Conservation (phyloP, 2,797 vertebrate species). For the Sternarchorhynchus goeldii region DNA sequence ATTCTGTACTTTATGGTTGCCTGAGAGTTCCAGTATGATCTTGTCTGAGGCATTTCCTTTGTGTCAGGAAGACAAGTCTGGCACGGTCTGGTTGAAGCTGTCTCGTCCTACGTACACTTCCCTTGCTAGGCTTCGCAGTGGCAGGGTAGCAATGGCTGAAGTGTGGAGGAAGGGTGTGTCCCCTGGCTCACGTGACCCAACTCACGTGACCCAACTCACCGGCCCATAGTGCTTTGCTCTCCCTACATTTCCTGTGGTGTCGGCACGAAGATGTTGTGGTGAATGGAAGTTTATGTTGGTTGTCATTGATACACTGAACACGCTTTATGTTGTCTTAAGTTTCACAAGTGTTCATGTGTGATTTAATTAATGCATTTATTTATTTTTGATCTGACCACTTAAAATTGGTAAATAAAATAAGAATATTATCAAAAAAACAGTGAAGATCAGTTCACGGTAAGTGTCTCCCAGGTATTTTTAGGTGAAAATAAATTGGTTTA, state of each 20-base stretch:
- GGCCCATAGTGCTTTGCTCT: slow-evolving; percentile 35
- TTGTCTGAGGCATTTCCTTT: slow-evolving; percentile 10
- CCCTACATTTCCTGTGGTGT: not conserved
- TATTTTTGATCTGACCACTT: no score
- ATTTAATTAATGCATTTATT: no score
- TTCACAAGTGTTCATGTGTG: no score
- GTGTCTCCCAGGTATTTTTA: no score
- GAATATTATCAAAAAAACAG: no score
- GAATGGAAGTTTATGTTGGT: no score
- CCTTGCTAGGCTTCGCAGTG: not conserved
- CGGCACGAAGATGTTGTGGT: not conserved
- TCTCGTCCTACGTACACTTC: slow-evolving; percentile 1
- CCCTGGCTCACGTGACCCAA: slow-evolving; percentile 17
- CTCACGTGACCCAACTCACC: slow-evolving; percentile 14
- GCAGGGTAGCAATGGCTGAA: slow-evolving; percentile 18
- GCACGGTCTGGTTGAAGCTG: slow-evolving; percentile 17
- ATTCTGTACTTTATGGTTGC: slow-evolving; percentile 11
- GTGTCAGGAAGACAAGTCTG: slow-evolving; percentile 21
- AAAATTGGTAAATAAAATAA: no score
- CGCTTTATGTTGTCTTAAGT: no score
- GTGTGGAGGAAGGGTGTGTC: slow-evolving; percentile 6
- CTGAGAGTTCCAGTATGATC: not conserved
- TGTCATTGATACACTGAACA: no score
- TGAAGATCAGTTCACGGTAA: no score
- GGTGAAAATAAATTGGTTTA: no score